Base-by-base conservation (phyloP, 1,140 invertebrate species). In the Drosophila dunni region DNA sequence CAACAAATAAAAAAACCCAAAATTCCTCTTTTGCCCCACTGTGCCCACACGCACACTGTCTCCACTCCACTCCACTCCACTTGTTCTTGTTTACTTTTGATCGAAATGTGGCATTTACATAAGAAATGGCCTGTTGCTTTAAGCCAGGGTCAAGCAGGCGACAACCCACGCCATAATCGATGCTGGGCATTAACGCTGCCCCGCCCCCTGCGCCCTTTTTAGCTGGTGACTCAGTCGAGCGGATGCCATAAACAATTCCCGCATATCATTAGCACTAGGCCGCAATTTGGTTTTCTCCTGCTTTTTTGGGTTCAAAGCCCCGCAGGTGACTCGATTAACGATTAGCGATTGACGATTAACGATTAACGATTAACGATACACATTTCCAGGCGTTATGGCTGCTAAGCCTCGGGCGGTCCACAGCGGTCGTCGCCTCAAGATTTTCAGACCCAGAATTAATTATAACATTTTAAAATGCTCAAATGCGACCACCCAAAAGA, bases 1-100 rank as follows among this genome's bases (percentile, higher is more conserved):
- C 77, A 89, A 88, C 84, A 83, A 72, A 69, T 78, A 68, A 51
- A 64, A 63, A 53, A 56, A 57, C 20, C 33, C 9, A 64, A 48
- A 79, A 46, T 9, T n/a, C n/a, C 24, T 13, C 17, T 7, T 46
- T 46, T 29, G 4, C 1, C 1, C 24, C 24, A 29, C 24, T 29
- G 24, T 29, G 24, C 24, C 6, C 24, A 29, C 24, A 29, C 24
- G 6, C 24, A 29, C 24, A 29, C 24, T 29, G 24, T 6, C 24
- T 29, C 24, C 24, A 29, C 3, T 51, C n/a, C 10, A 20, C 17
- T 72, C 60, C 20, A 13, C 42, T 51, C n/a, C 10, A 20, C 29
- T 63, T 40, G 29, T 29, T 9, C 50, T 10, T 20, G 15, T 61
- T 68, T 61, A 57, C 61, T 68, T 60, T 53, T 53, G 13, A 69